Evolutionary conservation across 1,140 invertebrate species (phyloP).

Genomic region (Glomeris maerens): DNA sequence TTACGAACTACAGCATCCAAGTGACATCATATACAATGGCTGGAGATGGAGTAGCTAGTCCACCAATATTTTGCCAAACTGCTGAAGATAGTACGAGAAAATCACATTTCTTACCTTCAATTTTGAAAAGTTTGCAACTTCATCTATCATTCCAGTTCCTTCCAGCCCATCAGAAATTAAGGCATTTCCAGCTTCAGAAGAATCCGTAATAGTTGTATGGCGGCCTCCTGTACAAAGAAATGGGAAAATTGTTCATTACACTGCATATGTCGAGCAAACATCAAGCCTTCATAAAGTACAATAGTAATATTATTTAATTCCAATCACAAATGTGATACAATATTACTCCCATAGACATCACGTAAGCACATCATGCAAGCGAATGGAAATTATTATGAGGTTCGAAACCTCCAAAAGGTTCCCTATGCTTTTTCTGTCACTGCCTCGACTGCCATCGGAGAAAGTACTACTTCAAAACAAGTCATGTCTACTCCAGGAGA

Average conservation of each 20-base stretch:
- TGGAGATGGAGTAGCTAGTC: slow-evolving; percentile 38
- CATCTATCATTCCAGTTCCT: slow-evolving; percentile 24
- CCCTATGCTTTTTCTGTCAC: slow-evolving; percentile 28
- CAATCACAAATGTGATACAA: not conserved
- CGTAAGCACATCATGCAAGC: not conserved
- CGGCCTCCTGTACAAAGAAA: slow-evolving; percentile 25
- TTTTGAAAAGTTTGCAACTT: not conserved
- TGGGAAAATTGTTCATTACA: slow-evolving; percentile 27
- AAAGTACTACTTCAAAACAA: slow-evolving; percentile 35
- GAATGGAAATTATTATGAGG: slow-evolving; percentile 1
- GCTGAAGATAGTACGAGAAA: slow-evolving; percentile 32
- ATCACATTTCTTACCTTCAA: not conserved
- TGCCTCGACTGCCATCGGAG: slow-evolving; percentile 28
- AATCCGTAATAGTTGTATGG: slow-evolving; percentile 28
- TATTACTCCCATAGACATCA: not conserved
- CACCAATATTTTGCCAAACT: slow-evolving; percentile 32
- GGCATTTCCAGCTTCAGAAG: slow-evolving; percentile 22
- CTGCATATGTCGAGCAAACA: slow-evolving; percentile 18
- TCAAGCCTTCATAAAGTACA: not conserved
- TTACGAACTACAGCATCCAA: slow-evolving; percentile 37
- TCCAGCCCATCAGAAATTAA: slow-evolving; percentile 27
- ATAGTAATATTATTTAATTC: not conserved
- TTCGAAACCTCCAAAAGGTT: slow-evolving; percentile 34
- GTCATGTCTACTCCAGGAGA: no score
- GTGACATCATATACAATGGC: slow-evolving; percentile 39